These are phyloP conservation scores for Chirona hameri DNA, from an alignment of 2,888 invertebrate species.

Conservation along the genomic window DNA sequence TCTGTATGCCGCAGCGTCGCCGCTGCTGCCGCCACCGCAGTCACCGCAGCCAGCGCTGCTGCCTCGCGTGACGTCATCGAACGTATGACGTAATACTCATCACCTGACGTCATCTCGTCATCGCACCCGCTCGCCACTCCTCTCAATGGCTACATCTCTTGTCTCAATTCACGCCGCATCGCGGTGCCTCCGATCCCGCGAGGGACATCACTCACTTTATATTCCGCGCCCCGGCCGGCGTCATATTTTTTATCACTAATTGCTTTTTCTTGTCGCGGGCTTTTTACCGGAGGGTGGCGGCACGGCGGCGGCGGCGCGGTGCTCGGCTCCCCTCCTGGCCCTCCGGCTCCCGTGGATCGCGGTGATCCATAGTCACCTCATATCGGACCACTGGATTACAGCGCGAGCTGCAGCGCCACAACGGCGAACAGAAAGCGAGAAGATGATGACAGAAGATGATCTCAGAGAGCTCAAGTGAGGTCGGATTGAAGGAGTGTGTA, in stretches of 20 bases:
- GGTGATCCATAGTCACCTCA: background rate
- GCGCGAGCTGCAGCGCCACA: background rate
- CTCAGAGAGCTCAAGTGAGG: too few species aligned
- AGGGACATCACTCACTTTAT: background rate
- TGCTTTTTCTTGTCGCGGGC: constrained; percentile 12
- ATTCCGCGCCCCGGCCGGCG: background rate
- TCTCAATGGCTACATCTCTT: too few species aligned
- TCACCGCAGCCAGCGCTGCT: too few species aligned
- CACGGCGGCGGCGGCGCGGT: background rate
- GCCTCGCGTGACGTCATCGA: too few species aligned
- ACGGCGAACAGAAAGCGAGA: too few species aligned
- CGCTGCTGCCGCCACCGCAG: too few species aligned
- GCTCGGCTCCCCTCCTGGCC: background rate
- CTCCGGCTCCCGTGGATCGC: background rate
- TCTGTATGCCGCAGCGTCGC: too few species aligned
- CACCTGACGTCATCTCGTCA: background rate
- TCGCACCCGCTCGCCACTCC: too few species aligned
- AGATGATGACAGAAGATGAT: too few species aligned
- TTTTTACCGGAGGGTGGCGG: constrained; percentile 2
- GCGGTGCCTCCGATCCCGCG: background rate
- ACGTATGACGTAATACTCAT: background rate
- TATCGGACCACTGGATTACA: background rate
- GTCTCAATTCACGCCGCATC: background rate
- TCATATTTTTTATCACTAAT: constrained; percentile 6
- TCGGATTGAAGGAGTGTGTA: too few species aligned